Conservation (phyloP, 2,888 invertebrate species). For the Campopleginae sp. region DNA sequence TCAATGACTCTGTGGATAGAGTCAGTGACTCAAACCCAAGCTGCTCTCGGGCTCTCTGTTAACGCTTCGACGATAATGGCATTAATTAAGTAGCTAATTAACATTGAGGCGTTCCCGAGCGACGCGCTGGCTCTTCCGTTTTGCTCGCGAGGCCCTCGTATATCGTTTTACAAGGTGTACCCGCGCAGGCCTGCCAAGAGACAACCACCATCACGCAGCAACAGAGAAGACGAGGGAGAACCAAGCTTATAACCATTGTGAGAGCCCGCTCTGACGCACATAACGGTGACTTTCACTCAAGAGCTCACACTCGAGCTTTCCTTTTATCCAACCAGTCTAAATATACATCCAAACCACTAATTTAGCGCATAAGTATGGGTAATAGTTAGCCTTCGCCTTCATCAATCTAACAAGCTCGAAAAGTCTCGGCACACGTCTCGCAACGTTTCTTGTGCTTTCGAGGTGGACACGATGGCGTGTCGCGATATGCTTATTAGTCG, state of each 20-base stretch:
- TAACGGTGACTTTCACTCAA: neutral
- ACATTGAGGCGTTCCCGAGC: constrained; percentile 72
- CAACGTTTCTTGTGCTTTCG: constrained; percentile 42
- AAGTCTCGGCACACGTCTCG: constrained; percentile 48
- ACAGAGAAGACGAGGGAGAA: neutral
- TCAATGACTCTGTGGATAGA: constrained; percentile 15
- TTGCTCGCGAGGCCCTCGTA: constrained; percentile 59
- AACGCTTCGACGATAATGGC: constrained; percentile 74
- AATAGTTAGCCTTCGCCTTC: constrained; percentile 72
- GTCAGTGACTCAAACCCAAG: constrained; percentile 22
- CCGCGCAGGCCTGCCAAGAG: constrained; percentile 26
- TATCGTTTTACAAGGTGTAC: constrained; percentile 76
- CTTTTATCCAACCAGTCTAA: constrained; percentile 24
- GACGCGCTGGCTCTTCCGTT: constrained; percentile 54
- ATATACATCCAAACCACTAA: constrained; percentile 43
- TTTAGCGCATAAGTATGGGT: constrained; percentile 48
- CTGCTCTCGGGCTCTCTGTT: constrained; percentile 43
- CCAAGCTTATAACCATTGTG: neutral
- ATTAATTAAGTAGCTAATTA: constrained; percentile 83
- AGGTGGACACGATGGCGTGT: constrained; percentile 74
- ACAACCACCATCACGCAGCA: neutral
- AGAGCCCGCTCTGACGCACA: too few relatives aligned
- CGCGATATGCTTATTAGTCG: constrained; percentile 69
- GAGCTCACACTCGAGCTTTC: constrained; percentile 29
- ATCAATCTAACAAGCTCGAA: constrained; percentile 79